Conservation (phyloP, 2,888 invertebrate species). For the Acleris emargana region DNA sequence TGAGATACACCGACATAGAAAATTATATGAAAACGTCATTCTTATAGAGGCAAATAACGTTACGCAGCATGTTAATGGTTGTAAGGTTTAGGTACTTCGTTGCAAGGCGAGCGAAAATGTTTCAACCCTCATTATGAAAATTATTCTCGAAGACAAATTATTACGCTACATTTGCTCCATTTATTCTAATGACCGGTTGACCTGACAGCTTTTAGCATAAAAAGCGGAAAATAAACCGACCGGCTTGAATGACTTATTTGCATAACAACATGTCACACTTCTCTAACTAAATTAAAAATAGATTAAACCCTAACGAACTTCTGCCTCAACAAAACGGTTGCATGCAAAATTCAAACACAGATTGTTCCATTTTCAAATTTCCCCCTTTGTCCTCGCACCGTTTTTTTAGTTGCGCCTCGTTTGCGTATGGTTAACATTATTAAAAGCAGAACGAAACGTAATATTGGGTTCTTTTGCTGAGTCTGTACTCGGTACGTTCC, state of each 20-base stretch:
- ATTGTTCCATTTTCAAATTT: conserved; percentile 45
- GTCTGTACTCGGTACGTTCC: conserved; percentile 38
- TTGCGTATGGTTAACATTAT: conserved; percentile 52
- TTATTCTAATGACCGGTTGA: conserved; percentile 28
- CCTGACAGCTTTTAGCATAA: conserved; percentile 15
- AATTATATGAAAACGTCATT: conserved; percentile 35
- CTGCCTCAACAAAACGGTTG: conserved; percentile 27
- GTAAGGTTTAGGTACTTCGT: background rate
- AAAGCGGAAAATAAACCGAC: conserved; percentile 10
- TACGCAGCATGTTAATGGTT: too few species aligned
- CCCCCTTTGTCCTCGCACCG: conserved; percentile 39
- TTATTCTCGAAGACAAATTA: conserved; percentile 23
- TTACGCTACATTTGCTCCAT: conserved; percentile 26
- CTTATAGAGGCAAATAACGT: conserved; percentile 1
- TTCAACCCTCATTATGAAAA: conserved; percentile 24
- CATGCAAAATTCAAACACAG: conserved; percentile 46
- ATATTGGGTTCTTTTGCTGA: conserved; percentile 39
- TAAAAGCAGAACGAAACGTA: conserved; percentile 45
- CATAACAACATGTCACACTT: conserved; percentile 37
- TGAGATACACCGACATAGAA: conserved; percentile 25
- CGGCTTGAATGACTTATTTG: conserved; percentile 6
- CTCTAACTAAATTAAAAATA: conserved; percentile 42
- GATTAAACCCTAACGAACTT: conserved; percentile 44
- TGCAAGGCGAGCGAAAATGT: conserved; percentile 15
- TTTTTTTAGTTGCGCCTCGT: conserved; percentile 45